Evolutionary conservation across 2,888 invertebrate species (phyloP), one percentile per base, ranked within the genome.

Genomic region (Oligia strigilis): DNA sequence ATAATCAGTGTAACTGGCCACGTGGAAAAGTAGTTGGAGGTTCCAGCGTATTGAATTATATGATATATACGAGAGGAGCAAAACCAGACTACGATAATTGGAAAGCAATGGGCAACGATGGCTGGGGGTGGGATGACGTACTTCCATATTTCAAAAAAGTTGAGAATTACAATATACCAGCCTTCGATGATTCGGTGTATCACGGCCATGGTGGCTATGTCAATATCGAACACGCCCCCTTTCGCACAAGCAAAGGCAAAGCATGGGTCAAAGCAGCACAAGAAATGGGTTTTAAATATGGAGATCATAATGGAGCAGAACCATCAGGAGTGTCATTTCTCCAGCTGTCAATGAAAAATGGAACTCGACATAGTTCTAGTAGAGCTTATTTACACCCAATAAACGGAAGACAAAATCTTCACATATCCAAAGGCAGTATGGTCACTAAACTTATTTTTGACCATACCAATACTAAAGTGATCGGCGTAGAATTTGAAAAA

Each of bases 21-120:
- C 96, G 98, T 83, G 99, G 99, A 4, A 98, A 98, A 93, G 98
- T 98, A 0, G 97, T 99, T 92, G 99, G 99, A 8, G 99, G 99
- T 5, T 98, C 98, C 4, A 98, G 98, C 81, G 98, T 98, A 0
- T 95, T 98, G 8, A 99, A 99, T 92, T 98, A 98, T 89, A 98
- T 99, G 98, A 98, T 98, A 89, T 98, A 98, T 90, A 98, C 98
- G 0, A 95, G 98, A 82, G 98, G 98, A 13, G 97, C 98, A 88
- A 97, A 97, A 0, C 94, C 96, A 8, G 98, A 99, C 91, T 99
- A 98, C 92, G 98, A 99, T 90, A 94, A 97, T 11, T 99, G 99
- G 99, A 97, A 97, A 19, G 95, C 95, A 1, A 92, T 98, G 90
- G 98, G 98, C 1, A 98, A 98, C 91, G 93, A 97, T 0, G 98